A percentile compares a stretch with the other conserved stretches of the same genome.
phyloP scores from a whole-genome alignment of 2,888 invertebrate genomes.

The Xiphydria camelus region DNA sequence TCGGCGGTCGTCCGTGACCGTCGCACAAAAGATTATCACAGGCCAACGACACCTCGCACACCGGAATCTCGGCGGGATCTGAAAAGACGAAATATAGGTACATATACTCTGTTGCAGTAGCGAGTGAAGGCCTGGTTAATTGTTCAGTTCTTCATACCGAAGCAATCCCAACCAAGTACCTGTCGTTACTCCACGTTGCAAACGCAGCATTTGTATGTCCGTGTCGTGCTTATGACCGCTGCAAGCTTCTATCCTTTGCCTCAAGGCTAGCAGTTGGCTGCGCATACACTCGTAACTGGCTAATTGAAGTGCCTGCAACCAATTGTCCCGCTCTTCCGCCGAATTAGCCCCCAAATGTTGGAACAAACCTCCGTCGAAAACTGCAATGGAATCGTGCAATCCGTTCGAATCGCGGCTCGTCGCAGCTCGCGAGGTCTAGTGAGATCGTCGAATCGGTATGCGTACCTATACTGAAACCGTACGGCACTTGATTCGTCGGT shows the following conservation, averaged over 20 bases:
- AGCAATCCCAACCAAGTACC: no score
- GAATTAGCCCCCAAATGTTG: conserved; percentile 81
- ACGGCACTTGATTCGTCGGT: conserved; percentile 72
- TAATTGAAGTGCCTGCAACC: conserved; percentile 82
- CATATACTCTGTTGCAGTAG: no score
- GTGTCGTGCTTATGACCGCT: conserved; percentile 67
- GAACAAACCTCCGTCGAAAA: conserved; percentile 80
- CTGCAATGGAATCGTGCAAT: conserved; percentile 58
- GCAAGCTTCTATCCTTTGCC: conserved; percentile 67
- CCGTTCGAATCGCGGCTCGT: neutral
- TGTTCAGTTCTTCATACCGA: conserved; percentile 15
- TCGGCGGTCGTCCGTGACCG: conserved; percentile 82
- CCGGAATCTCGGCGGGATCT: conserved; percentile 83
- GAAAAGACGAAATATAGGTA: conserved; percentile 32
- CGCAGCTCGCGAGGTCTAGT: neutral
- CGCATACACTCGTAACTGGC: conserved; percentile 85
- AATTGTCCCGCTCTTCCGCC: conserved; percentile 79
- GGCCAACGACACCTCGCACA: conserved; percentile 83
- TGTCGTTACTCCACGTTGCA: conserved; percentile 70
- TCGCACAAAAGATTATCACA: conserved; percentile 91
- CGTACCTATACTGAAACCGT: conserved; percentile 81
- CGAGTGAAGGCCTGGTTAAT: no score
- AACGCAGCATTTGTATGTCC: conserved; percentile 72
- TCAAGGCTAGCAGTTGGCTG: conserved; percentile 70
- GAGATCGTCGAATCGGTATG: neutral